Percentiles rank a stretch among this genome's conserved stretches.
Conservation (phyloP, 1,140 invertebrate genomes). For the Diprion similis region DNA sequence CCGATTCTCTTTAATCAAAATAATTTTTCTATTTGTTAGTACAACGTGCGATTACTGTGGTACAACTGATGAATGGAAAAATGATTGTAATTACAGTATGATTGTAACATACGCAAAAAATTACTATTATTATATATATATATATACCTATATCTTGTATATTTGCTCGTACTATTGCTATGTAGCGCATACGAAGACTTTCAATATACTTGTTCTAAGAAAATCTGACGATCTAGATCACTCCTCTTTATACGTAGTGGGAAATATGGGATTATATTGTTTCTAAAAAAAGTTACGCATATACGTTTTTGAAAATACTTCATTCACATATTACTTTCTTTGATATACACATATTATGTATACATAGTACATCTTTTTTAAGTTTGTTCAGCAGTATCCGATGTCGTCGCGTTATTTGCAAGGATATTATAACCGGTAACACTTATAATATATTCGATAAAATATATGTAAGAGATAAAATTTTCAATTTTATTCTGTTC, state of each 20-base stretch:
- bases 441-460: no score
- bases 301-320: background rate
- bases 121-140: constrained; percentile 9
- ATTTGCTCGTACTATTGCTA: background rate
- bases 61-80: background rate
- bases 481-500: no score
- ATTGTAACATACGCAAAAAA: background rate
- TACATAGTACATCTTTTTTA: background rate
- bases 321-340: background rate
- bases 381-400: no score
- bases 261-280: background rate
- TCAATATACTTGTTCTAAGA: background rate
- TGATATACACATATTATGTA: background rate
- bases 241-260: background rate
- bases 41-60: background rate
- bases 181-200: constrained; percentile 13
- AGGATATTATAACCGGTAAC: no score
- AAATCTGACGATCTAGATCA: background rate
- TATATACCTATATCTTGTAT: constrained; percentile 3
- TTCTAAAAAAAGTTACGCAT: background rate
- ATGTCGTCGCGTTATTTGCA: no score
- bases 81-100: constrained; percentile 2
- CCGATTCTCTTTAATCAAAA: background rate
- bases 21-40: background rate
- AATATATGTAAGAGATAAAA: no score